Evolutionary conservation across 1,140 invertebrate genomes (phyloP).

Genomic region (Bombus vancouverensis): DNA sequence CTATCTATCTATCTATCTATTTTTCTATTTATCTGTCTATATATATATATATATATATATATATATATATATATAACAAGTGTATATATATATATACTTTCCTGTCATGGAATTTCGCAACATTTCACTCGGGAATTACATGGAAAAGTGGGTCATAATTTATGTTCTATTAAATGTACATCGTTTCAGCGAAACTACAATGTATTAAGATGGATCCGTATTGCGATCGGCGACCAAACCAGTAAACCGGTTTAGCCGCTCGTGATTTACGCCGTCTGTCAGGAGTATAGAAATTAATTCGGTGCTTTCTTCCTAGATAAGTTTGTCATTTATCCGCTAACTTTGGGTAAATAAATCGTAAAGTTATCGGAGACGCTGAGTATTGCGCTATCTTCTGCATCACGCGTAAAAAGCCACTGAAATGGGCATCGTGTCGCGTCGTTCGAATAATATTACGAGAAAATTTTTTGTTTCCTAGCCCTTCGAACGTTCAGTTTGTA

Average conservation of each 20-base stretch:
- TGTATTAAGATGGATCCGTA: neutral
- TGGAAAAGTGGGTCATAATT: neutral
- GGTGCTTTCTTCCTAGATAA: neutral
- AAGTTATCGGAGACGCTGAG: neutral
- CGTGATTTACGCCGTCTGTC: neutral
- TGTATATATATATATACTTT: neutral
- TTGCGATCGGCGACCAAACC: neutral
- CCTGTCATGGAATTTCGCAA: neutral
- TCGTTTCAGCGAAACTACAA: too few species aligned
- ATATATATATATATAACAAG: too few species aligned
- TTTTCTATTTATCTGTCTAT: too few species aligned
- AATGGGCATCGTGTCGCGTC: too few species aligned
- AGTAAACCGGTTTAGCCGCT: neutral
- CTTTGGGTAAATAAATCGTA: neutral
- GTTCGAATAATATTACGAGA: too few species aligned
- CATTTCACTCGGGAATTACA: neutral
- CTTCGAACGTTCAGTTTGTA: too few species aligned
- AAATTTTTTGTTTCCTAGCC: too few species aligned
- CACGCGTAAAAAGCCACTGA: too few species aligned
- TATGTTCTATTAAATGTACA: neutral
- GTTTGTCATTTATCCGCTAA: neutral
- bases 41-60: too few species aligned
- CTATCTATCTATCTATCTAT: too few species aligned
- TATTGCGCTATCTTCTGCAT: fast-evolving
- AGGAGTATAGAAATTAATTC: neutral